Evolutionary conservation across 2,888 invertebrate genomes (phyloP), one percentile per base, ranked within the genome.

Genomic region (Pinctada fucata): DNA sequence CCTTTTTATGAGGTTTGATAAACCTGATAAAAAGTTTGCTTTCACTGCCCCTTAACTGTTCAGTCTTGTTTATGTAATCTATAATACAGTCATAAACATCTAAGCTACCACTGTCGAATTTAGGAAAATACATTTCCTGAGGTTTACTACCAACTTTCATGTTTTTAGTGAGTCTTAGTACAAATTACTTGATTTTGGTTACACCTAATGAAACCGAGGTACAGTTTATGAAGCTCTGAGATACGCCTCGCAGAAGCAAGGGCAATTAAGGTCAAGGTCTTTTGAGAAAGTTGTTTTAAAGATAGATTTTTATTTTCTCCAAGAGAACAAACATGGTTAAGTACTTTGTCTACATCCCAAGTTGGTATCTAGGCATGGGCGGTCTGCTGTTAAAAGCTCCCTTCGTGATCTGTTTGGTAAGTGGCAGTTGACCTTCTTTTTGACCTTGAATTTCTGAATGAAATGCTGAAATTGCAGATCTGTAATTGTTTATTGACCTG

Each of bases 341-440:
- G 45, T 0, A 75, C 63, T 52, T 31, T 58, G 10, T 75, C 48
- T 4, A 75, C 58, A n/a, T 75, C 63, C 68, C 68, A 69, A 47
- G 69, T 69, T 50, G n/a, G 48, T 75, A 75, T 63, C 75, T 52
- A 3, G 75, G 75, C 51, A 75, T 10, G 13, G 52, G 63, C 2
- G 50, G 2, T 5, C 63, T 67, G 58, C 13, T 58, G 69, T 45
- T 48, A 69, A 45, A 48, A 48, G 69, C 69, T 48, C 69, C 69
- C 48, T 69, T 49, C 47, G 47, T 69, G 16, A 71, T 16, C 16
- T 71, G 71, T 52, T 51, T 52, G 16, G 51, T 71, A 16, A 71
- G 31, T 51, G 51, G 71, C 31, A 51, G 31, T 70, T 50, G 70
- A 5, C 70, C 70, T 50, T 52, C 50, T 16, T 69, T 69, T 70